Evolutionary conservation across 2,888 invertebrate genomes (phyloP).

Genomic region (Idaea dimidiata): DNA sequence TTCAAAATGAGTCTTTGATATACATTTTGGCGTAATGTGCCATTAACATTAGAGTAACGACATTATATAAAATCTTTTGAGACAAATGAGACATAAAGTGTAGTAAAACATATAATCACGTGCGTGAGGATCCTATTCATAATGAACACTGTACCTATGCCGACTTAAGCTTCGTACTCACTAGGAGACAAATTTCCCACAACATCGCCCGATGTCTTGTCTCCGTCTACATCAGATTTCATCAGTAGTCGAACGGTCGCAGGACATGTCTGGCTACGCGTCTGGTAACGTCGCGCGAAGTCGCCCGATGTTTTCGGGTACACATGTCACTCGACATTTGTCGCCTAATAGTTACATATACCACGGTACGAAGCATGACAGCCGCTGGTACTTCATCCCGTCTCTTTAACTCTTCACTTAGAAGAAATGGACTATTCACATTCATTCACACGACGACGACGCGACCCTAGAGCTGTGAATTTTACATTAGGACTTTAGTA

Average conservation of each 20-base stretch:
- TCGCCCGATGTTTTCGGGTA: too few relatives aligned
- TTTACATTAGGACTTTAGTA: not conserved
- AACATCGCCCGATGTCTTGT: too few relatives aligned
- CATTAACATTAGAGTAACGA: slow-evolving; percentile 29
- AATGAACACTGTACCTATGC: too few relatives aligned
- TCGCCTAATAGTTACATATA: too few relatives aligned
- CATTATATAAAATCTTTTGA: slow-evolving; percentile 28
- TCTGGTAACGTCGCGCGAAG: too few relatives aligned
- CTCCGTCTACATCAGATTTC: too few relatives aligned
- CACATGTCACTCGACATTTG: too few relatives aligned
- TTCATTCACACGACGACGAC: not conserved
- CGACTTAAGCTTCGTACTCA: too few relatives aligned
- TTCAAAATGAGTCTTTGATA: slow-evolving; percentile 25
- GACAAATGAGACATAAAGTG: slow-evolving; percentile 21
- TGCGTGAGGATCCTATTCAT: slow-evolving; percentile 21
- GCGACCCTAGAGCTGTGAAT: not conserved
- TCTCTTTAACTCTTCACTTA: slow-evolving; percentile 3
- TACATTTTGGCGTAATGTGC: slow-evolving; percentile 24
- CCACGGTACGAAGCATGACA: slow-evolving; percentile 17
- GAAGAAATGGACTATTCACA: not conserved
- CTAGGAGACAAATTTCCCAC: too few relatives aligned
- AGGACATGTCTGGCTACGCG: too few relatives aligned
- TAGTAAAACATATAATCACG: slow-evolving; percentile 20
- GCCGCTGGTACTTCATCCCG: slow-evolving; percentile 15
- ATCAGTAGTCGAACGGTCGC: too few relatives aligned